These are phyloP conservation scores for Dasysyrphus albostriatus DNA, from an alignment of 2,888 invertebrate species.

Conservation along the genomic window DNA sequence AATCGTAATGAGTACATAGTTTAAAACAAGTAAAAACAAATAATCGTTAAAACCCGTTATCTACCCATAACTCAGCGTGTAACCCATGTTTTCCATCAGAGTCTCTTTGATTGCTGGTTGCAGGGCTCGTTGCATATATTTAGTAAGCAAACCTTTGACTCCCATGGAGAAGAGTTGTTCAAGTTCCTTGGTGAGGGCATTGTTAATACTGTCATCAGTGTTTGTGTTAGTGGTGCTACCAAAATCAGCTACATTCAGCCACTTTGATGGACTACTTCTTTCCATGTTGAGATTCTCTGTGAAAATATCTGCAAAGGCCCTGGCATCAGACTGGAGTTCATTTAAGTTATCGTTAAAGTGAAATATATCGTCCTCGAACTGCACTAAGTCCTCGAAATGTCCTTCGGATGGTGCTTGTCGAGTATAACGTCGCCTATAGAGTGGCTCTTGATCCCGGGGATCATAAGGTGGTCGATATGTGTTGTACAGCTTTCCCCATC, in stretches of 20 bases:
- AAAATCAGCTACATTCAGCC: constrained; percentile 56
- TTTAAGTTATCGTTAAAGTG: constrained; percentile 80
- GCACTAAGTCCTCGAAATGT: constrained; percentile 77
- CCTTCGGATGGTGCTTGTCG: constrained; percentile 61
- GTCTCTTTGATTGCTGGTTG: constrained; percentile 94
- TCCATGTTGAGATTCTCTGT: constrained; percentile 46
- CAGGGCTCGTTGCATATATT: constrained; percentile 92
- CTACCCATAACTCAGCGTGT: constrained; percentile 93
- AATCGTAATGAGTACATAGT: constrained; percentile 20
- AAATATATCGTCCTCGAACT: constrained; percentile 81
- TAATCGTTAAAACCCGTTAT: neutral
- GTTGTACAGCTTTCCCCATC: constrained; percentile 78
- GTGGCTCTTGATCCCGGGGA: constrained; percentile 78
- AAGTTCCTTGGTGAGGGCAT: constrained; percentile 91
- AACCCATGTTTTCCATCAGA: constrained; percentile 94
- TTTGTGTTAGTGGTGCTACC: constrained; percentile 69
- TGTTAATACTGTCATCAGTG: constrained; percentile 85
- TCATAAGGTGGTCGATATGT: constrained; percentile 78
- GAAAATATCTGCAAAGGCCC: constrained; percentile 82
- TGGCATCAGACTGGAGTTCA: constrained; percentile 81
- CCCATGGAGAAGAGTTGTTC: constrained; percentile 93
- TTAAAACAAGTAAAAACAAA: constrained; percentile 21
- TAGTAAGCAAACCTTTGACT: constrained; percentile 91
- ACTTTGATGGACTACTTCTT: constrained; percentile 54
- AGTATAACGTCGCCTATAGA: constrained; percentile 77